phyloP scores from a whole-genome alignment of 2,888 invertebrate species.

The Noctua fimbriata region DNA sequence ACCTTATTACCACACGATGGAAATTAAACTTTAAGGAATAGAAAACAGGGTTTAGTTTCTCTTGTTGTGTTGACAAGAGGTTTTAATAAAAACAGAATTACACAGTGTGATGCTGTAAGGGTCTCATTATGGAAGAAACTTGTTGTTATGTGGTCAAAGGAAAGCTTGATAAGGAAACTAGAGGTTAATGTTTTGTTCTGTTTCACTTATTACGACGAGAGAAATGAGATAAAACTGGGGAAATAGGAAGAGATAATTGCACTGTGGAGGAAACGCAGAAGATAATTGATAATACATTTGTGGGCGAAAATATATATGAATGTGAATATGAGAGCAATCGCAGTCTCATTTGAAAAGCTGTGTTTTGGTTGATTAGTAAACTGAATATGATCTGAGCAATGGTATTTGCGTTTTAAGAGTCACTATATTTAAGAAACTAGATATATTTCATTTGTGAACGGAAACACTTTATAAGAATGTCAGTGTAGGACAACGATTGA shows the following conservation, averaged over 20 bases:
- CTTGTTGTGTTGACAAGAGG: slow-evolving; percentile 1
- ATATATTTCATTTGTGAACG: too few relatives aligned
- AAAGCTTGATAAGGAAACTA: slow-evolving; percentile 47
- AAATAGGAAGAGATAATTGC: slow-evolving; percentile 5
- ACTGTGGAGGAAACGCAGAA: not conserved
- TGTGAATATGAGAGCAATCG: too few relatives aligned
- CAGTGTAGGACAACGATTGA: not conserved
- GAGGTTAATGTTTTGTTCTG: slow-evolving; percentile 27
- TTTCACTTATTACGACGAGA: slow-evolving; percentile 35
- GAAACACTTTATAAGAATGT: too few relatives aligned
- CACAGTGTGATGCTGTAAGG: slow-evolving; percentile 42
- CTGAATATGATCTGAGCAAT: not conserved
- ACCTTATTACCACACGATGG: not conserved
- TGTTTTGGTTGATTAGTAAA: not conserved
- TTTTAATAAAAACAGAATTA: slow-evolving; percentile 66
- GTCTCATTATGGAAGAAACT: slow-evolving; percentile 52
- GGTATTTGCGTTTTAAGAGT: not conserved
- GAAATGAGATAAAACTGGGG: slow-evolving; percentile 19
- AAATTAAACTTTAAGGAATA: not conserved
- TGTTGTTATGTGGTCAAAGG: slow-evolving; percentile 49
- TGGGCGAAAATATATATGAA: not conserved
- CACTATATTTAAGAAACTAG: too few relatives aligned
- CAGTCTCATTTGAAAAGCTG: not conserved
- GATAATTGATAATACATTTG: not conserved
- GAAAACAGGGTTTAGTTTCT: not conserved